Evolutionary conservation across 2,113 vertebrate genomes (phyloP).

Genomic region (Pteronura brasiliensis): DNA sequence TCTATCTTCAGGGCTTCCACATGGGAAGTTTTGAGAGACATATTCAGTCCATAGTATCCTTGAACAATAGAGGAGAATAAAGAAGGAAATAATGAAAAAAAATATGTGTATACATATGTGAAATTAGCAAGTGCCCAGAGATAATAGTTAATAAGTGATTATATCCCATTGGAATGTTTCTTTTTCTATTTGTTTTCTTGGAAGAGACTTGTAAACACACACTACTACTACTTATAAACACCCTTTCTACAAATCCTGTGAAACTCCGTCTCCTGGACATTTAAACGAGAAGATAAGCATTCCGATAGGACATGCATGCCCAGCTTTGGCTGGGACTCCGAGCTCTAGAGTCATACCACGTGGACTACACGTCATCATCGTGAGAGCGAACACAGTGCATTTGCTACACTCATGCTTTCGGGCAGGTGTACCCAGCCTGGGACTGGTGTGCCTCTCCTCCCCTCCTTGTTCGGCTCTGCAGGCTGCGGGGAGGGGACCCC

Average conservation of each 20-base stretch:
- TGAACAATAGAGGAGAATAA: not conserved
- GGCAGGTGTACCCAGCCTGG: not conserved
- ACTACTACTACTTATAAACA: not conserved
- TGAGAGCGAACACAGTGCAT: not conserved
- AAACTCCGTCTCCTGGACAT: not conserved
- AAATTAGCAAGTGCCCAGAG: not conserved
- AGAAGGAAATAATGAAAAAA: not conserved
- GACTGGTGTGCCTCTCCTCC: rapidly evolving
- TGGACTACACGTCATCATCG: rapidly evolving
- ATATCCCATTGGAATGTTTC: not conserved
- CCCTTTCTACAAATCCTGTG: not conserved
- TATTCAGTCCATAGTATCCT: not conserved
- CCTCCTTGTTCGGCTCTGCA: not conserved
- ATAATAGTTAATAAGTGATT: not conserved
- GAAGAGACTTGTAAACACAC: not conserved
- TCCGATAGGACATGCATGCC: not conserved
- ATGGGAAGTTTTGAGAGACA: not conserved
- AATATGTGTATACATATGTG: no score
- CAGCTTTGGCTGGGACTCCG: not conserved
- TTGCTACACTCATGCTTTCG: rapidly evolving
- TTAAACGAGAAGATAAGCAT: not conserved
- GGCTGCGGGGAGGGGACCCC: no score
- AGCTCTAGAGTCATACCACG: not conserved
- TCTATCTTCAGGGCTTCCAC: not conserved
- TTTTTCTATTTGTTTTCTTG: not conserved